Evolutionary conservation across 2,888 invertebrate species (phyloP).

Genomic region (Linyphia triangularis): DNA sequence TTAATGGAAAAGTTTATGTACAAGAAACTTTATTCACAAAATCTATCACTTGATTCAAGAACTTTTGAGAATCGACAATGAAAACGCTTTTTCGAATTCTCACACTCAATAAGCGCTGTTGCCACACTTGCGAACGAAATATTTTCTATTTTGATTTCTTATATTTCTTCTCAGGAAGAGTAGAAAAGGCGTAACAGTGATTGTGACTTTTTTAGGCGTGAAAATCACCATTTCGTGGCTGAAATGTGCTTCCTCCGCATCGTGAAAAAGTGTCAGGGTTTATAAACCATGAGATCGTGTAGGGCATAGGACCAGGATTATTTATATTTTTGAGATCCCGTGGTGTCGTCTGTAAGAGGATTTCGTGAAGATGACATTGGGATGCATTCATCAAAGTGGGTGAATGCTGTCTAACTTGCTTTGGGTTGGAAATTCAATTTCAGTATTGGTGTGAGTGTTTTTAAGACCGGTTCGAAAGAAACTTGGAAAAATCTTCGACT

Average conservation of each 20-base stretch:
- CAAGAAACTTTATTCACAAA: neutral
- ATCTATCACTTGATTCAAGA: neutral
- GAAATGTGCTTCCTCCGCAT: conserved; percentile 2
- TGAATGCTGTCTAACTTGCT: neutral
- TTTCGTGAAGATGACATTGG: neutral
- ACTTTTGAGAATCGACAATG: neutral
- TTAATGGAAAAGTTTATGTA: neutral
- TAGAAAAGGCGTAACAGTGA: neutral
- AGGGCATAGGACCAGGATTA: neutral
- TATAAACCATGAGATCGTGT: conserved; percentile 31
- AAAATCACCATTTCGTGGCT: neutral
- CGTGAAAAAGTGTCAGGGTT: conserved; percentile 29
- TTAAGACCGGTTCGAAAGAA: neutral
- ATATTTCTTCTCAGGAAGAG: neutral
- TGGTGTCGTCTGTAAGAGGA: conserved; percentile 9
- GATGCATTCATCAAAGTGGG: conserved; percentile 22
- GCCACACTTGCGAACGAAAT: neutral
- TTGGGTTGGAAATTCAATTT: neutral
- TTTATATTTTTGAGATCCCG: conserved; percentile 34
- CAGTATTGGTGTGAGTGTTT: neutral
- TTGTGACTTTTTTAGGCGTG: neutral
- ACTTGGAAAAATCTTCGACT: too few species aligned
- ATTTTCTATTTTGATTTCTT: neutral
- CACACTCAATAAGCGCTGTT: neutral
- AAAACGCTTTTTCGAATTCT: neutral